Evolutionary conservation across 1,140 invertebrate genomes (phyloP).

Genomic region (Drosophila burlai): DNA sequence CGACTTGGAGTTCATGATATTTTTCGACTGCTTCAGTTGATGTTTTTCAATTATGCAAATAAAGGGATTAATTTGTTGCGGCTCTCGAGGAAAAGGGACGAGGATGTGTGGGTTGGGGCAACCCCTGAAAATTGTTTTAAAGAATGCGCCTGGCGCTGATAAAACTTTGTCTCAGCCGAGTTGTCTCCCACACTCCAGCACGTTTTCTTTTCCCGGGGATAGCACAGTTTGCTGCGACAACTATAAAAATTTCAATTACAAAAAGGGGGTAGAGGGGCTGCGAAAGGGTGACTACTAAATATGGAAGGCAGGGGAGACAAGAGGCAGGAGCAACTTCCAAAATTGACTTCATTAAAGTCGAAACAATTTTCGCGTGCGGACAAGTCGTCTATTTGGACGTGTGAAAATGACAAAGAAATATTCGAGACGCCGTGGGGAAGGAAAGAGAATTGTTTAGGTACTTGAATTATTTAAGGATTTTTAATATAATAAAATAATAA

Average conservation of each 20-base stretch:
- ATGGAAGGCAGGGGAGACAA: not conserved
- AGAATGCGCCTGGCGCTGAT: constrained; percentile 69
- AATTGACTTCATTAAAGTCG: constrained; percentile 82
- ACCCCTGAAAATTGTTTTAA: constrained; percentile 74
- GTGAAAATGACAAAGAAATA: constrained; percentile 38
- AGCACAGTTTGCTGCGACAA: constrained; percentile 66
- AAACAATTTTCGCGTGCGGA: constrained; percentile 60
- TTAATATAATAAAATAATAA: not conserved
- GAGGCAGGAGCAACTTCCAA: constrained; percentile 24
- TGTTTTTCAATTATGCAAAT: constrained; percentile 84
- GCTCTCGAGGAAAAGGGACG: constrained; percentile 6
- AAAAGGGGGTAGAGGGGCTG: constrained; percentile 26
- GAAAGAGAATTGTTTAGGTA: too few relatives aligned
- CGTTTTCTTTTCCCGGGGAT: constrained; percentile 29
- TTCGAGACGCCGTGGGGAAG: not conserved
- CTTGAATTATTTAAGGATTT: not conserved
- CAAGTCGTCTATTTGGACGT: constrained; percentile 45
- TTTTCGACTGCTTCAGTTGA: constrained; percentile 71
- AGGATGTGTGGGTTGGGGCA: not conserved
- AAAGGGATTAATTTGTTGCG: constrained; percentile 82
- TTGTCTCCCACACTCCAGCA: not conserved
- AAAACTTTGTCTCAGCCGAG: constrained; percentile 54
- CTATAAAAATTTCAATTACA: constrained; percentile 84
- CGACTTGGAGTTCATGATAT: constrained; percentile 64
- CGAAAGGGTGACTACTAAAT: not conserved